Evolutionary conservation across 2,797 vertebrate genomes (phyloP).

Genomic region (Carduelis carduelis): DNA sequence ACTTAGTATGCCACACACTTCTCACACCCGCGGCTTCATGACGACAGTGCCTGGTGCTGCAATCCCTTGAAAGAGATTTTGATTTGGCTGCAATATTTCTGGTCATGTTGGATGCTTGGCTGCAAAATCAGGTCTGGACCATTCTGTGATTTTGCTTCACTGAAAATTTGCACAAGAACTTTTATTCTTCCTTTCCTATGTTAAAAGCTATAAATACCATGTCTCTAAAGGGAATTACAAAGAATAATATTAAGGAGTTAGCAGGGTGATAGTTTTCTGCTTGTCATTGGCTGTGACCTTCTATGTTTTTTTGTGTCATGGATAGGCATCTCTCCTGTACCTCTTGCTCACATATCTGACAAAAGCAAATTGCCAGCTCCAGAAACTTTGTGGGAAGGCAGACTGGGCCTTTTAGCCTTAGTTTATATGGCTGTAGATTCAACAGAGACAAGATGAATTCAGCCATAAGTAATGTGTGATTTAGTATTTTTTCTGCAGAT

Average conservation of each 20-base stretch:
- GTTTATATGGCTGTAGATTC: background rate
- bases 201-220: background rate
- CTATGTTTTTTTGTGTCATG: background rate
- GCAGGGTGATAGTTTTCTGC: background rate
- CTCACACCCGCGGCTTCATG: background rate
- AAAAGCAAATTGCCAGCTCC: background rate
- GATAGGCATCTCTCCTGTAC: background rate
- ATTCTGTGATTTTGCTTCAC: background rate
- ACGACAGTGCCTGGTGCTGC: background rate
- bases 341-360: background rate
- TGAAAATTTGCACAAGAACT: background rate
- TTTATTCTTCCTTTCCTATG: background rate
- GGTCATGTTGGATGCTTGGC: background rate
- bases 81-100: background rate
- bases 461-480: background rate
- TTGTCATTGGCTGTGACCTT: background rate
- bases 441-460: background rate
- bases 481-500: background rate
- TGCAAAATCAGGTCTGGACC: background rate
- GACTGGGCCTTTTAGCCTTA: background rate
- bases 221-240: background rate
- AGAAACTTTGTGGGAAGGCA: background rate
- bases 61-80: background rate
- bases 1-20: background rate
- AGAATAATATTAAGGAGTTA: background rate